Base-by-base conservation (phyloP, 2,888 invertebrate genomes). In the Acanthosepion esculentum region DNA sequence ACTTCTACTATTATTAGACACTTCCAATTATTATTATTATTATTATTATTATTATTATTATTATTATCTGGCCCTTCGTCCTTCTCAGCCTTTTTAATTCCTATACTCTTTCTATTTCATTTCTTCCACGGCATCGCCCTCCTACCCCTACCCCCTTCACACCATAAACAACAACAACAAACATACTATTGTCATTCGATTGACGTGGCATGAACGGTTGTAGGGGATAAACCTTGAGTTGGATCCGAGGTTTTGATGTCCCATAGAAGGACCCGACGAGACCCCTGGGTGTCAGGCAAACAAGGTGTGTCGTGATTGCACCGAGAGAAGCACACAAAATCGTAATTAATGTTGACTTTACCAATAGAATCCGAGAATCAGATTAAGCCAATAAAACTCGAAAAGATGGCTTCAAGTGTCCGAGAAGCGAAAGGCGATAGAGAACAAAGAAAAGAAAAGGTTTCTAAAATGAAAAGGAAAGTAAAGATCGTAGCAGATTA, bases 241-340 rank as follows among this genome's bases (percentile, higher is more conserved):
- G n/a, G 78, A 78, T 78, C n/a, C n/a, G 78, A 78, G n/a, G n/a
- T 78, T 78, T 78, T 78, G 78, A 78, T 78, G 78, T 78, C n/a
- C 78, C n/a, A 78, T 78, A 12, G 78, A 78, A 78, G 78, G 33
- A n/a, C 5, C n/a, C 33, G 78, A 78, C 78, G 78, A 33, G n/a
- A 78, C 78, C 78, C 78, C 78, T 8, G 78, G 78, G 78, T 78
- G 78, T 33, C 78, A 78, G 78, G n/a, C 78, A 78, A 78, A 78
- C 78, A 78, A 78, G 78, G 78, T 78, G 78, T n/a, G 78, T 78
- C 78, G 78, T 78, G 78, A 78, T 78, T 78, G 78, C 18, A n/a
- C 78, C 78, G 78, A 78, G 78, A 33, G 78, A 78, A 33, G 33
- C 78, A 78, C 78, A 33, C 78, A 78, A 78, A 78, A n/a, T 78